Conservation (phyloP, 2,888 invertebrate genomes). For the Sarcophaga variegata region DNA sequence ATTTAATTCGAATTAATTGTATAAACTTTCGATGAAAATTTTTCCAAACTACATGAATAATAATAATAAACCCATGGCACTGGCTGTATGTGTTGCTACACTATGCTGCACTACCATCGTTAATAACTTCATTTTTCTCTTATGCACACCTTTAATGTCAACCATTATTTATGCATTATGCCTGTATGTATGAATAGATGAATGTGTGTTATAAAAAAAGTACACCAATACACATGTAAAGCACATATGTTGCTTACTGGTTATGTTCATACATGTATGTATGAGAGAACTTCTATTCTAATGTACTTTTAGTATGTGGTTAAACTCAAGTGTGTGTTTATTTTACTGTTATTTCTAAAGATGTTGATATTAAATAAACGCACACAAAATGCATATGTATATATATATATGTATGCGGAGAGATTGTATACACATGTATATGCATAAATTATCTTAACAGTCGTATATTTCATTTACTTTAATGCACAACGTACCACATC, state of each 20-base stretch:
- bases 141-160: no score
- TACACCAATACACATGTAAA: neutral
- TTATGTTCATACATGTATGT: neutral
- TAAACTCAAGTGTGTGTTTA: conserved; percentile 34
- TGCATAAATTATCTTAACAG: neutral
- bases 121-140: no score
- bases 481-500: no score
- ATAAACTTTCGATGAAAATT: no score
- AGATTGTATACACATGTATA: no score
- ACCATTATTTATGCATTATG: no score
- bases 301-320: conserved; percentile 23
- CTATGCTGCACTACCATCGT: no score
- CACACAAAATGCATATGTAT: neutral
- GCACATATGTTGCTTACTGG: neutral
- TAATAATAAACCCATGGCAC: no score
- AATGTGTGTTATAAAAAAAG: no score
- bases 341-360: conserved; percentile 29
- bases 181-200: neutral
- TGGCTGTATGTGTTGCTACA: no score
- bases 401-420: neutral
- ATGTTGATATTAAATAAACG: neutral
- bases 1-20: no score
- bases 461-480: conserved; percentile 21
- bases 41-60: no score
- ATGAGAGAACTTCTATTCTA: neutral